phyloP scores from a whole-genome alignment of 2,797 vertebrate genomes.

The Lindbergichthys nudifrons region DNA sequence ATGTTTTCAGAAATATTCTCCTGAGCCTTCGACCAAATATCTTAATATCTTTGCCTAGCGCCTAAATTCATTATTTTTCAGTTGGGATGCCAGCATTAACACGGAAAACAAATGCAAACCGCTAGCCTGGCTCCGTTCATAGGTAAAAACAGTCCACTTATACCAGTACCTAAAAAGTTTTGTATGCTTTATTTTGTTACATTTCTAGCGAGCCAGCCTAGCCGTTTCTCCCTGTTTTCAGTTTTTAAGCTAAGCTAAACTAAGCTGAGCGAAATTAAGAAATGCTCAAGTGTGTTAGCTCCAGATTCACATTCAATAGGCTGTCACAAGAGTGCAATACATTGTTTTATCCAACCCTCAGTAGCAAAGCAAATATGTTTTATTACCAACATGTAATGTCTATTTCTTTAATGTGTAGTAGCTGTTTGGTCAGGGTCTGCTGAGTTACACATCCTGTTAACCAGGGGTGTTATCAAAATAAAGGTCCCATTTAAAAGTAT shows the following conservation, averaged over 20 bases:
- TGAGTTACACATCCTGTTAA: constrained; percentile 1
- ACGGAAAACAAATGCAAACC: background rate
- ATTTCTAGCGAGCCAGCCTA: background rate
- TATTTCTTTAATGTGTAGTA: constrained; percentile 22
- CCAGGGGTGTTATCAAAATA: constrained; percentile 27
- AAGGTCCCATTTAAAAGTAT: constrained; percentile 16
- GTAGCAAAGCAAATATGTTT: constrained; percentile 6
- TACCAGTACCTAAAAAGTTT: too few species aligned
- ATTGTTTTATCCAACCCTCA: background rate
- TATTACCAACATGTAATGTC: constrained; percentile 13
- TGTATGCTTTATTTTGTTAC: background rate
- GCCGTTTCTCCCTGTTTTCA: background rate
- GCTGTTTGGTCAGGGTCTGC: constrained; percentile 7
- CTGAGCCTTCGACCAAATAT: constrained; percentile 15
- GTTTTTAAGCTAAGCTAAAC: background rate
- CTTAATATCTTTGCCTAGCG: background rate
- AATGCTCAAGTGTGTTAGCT: background rate
- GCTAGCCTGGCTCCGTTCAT: too few species aligned
- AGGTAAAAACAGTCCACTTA: too few species aligned
- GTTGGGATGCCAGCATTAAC: background rate
- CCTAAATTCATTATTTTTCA: constrained; percentile 3
- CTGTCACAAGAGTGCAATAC: background rate
- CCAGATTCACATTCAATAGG: background rate
- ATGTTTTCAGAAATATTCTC: background rate
- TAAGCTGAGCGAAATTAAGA: background rate